Base-by-base conservation (phyloP, 2,888 invertebrate genomes). In the Drosophila falleni region DNA sequence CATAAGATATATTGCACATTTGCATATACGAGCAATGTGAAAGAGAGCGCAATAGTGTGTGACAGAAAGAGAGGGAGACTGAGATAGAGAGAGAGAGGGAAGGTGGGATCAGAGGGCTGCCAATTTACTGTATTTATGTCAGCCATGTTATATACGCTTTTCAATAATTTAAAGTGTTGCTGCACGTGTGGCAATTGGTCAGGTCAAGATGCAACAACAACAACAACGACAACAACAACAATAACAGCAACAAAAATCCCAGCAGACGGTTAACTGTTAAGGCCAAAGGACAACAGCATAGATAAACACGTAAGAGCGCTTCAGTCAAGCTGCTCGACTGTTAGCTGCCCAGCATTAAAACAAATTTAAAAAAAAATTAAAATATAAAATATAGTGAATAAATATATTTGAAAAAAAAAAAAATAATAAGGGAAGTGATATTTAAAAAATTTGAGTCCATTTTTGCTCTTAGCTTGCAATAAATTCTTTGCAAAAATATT, bases 121-220 rank as follows among this genome's bases (percentile, higher is more conserved):
- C 84, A 86, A 81, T 84, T 85, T 74, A 69, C 84, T 78, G 78
- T 74, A 86, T 81, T 75, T 80, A 75, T 75, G 73, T 70, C 67
- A 54, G 64, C 53, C 53, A 47, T 51, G 54, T 50, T 72, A 49
- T 61, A 37, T 61, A 61, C 33, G 60, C 54, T 81, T 81, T 84
- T 80, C 29, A 84, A 84, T 78, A 84, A 84, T 84, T 86, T 74
- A 86, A 86, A 39, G 64, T 75, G 0, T 69, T 74, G 70, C 76
- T 73, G 69, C 53, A 54, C 67, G 63, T 66, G 60, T 59, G 56
- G 42, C 74, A 71, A 70, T 54, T 74, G 65, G 62, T 44, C 54
- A 19, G 65, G 59, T 59, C 62, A 72, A 76, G 69, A 59, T 50
- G 75, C 56, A 33, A 50, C 29, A 47, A 10, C 46, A 47, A 15